phyloP scores from a whole-genome alignment of 2,888 invertebrate species.

The Nemotelus pantherinus region DNA sequence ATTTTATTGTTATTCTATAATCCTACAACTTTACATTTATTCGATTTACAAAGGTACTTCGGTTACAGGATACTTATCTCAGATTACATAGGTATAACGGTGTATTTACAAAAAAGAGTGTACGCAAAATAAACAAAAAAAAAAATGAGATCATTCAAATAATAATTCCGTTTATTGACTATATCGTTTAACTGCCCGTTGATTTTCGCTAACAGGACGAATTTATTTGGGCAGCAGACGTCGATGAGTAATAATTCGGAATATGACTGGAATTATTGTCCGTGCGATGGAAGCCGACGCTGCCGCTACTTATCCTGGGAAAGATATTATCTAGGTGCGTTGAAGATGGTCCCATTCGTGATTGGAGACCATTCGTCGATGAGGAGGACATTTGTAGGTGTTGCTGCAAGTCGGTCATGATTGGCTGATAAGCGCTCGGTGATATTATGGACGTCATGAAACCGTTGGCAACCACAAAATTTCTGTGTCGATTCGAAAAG shows the following conservation, averaged over 20 bases:
- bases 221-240: conserved; percentile 23
- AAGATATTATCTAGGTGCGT: conserved; percentile 53
- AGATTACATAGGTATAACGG: background rate
- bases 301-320: conserved; percentile 19
- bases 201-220: conserved; percentile 31
- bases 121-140: background rate
- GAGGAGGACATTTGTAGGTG: conserved; percentile 25
- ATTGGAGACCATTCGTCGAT: conserved; percentile 47
- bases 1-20: background rate
- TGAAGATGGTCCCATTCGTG: conserved; percentile 50
- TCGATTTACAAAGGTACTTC: conserved; percentile 30
- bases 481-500: conserved; percentile 60
- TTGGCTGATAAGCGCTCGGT: conserved; percentile 60
- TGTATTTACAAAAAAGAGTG: conserved; percentile 31
- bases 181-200: background rate
- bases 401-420: conserved; percentile 53
- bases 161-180: conserved; percentile 7
- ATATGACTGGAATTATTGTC: conserved; percentile 27
- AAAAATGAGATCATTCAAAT: conserved; percentile 30
- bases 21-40: background rate
- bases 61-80: conserved; percentile 15
- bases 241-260: conserved; percentile 32
- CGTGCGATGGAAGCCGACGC: conserved; percentile 27
- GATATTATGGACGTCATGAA: conserved; percentile 67
- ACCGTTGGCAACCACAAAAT: conserved; percentile 71